Conservation (phyloP, 2,113 vertebrate species). For the Lycaon pictus region DNA sequence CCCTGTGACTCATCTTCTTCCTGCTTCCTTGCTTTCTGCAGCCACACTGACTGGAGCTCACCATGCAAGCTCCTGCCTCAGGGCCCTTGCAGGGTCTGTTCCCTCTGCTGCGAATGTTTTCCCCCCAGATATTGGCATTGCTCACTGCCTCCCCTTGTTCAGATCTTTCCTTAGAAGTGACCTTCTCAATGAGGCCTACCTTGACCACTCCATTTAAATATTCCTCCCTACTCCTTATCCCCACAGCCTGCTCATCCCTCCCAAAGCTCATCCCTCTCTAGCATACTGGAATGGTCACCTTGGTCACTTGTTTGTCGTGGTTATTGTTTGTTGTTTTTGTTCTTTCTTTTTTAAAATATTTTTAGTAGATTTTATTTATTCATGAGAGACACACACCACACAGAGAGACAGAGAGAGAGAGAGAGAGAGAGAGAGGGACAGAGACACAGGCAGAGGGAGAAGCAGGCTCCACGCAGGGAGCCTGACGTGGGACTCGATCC, state of each 20-base stretch:
- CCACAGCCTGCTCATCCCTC: neutral
- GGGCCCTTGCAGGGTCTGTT: neutral
- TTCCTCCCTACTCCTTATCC: neutral
- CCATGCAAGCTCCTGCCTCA: neutral
- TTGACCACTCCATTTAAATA: neutral
- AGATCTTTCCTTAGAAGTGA: too few species aligned
- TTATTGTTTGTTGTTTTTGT: neutral
- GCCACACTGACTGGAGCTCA: neutral
- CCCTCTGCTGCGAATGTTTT: neutral
- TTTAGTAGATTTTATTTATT: too few species aligned
- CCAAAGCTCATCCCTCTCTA: neutral
- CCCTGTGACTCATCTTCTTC: neutral
- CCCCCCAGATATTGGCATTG: neutral
- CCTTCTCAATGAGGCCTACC: neutral
- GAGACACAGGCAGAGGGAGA: too few species aligned
- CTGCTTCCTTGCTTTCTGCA: neutral
- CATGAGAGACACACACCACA: too few species aligned
- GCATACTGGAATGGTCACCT: neutral
- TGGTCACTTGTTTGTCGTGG: neutral
- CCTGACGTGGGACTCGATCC: too few species aligned
- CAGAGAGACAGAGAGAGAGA: rapidly evolving
- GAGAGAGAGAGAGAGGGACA: too few species aligned
- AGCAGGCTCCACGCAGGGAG: too few species aligned
- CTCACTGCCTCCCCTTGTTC: neutral
- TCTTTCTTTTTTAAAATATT: neutral